A percentile compares a stretch with the other conserved stretches of the same genome.
These are phyloP conservation scores for Candoia aspera DNA, from an alignment of 2,113 vertebrate genomes.

Conservation along the genomic window DNA sequence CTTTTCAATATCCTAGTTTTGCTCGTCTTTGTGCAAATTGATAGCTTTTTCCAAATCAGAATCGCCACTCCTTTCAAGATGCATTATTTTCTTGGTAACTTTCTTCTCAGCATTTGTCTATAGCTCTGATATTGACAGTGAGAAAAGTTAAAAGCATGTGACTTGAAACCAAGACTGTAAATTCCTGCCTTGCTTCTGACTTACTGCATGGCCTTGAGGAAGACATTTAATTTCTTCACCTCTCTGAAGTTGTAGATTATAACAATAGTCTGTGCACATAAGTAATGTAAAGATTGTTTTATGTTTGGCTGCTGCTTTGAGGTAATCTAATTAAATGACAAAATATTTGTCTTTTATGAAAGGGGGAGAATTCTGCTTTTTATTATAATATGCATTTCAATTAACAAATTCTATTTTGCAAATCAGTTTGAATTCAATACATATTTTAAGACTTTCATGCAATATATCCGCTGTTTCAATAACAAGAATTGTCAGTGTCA, in stretches of 20 bases:
- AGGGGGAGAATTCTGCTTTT: conserved; percentile 11
- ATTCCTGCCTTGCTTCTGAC: conserved; percentile 25
- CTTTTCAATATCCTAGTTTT: neutral
- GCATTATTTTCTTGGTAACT: neutral
- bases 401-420: conserved; percentile 18
- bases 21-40: conserved; percentile 16
- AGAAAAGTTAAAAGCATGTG: conserved; percentile 8
- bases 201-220: neutral
- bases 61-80: conserved; percentile 41
- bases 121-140: conserved; percentile 1
- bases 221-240: conserved; percentile 27
- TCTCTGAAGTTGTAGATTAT: neutral
- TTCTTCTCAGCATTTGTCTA: conserved; percentile 32
- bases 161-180: neutral
- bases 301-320: conserved; percentile 36
- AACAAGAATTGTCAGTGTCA: conserved; percentile 38
- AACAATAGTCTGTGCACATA: neutral
- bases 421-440: conserved; percentile 20
- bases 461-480: conserved; percentile 34
- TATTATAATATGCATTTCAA: conserved; percentile 28
- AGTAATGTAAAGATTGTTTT: conserved; percentile 33
- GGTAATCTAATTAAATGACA: conserved; percentile 13
- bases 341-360: conserved; percentile 21
- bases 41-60: conserved; percentile 21
- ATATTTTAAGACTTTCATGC: conserved; percentile 33